These are phyloP conservation scores for Lithosia quadra DNA, from an alignment of 2,888 invertebrate genomes.

Conservation along the genomic window DNA sequence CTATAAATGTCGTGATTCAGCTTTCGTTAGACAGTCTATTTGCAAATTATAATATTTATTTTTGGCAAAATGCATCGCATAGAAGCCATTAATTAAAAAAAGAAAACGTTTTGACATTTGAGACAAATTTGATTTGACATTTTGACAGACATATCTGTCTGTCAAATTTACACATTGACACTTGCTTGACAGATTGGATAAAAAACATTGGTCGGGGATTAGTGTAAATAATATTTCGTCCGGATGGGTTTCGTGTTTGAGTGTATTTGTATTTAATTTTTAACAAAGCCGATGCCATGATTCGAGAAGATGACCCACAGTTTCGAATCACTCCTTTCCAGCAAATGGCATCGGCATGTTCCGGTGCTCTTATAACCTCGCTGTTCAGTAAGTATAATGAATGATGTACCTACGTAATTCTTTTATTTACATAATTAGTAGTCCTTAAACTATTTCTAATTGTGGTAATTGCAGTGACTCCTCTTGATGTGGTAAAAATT, in stretches of 20 bases:
- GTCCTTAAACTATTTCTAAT: background rate
- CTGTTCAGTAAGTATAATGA: conserved; percentile 90
- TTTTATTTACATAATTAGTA: conserved; percentile 9
- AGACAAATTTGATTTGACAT: background rate
- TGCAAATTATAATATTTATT: too few species aligned
- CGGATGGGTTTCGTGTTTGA: conserved; percentile 38
- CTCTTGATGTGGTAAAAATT: conserved; percentile 99
- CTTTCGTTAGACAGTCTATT: too few species aligned
- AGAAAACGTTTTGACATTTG: too few species aligned
- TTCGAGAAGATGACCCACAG: conserved; percentile 90
- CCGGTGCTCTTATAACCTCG: conserved; percentile 96
- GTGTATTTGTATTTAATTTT: conserved; percentile 21
- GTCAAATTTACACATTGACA: too few species aligned
- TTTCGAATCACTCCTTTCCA: conserved; percentile 93
- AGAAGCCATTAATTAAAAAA: too few species aligned
- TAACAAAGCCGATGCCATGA: conserved; percentile 63
- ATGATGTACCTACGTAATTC: conserved; percentile 14
- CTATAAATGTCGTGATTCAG: too few species aligned
- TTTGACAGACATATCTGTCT: too few species aligned
- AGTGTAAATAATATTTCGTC: conserved; percentile 33
- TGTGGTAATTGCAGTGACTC: conserved; percentile 92
- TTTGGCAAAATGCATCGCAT: too few species aligned
- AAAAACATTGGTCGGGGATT: conserved; percentile 20
- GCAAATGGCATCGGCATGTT: conserved; percentile 94
- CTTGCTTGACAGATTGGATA: background rate